Conservation (phyloP, 2,797 vertebrate genomes). For the Clamator glandarius region DNA sequence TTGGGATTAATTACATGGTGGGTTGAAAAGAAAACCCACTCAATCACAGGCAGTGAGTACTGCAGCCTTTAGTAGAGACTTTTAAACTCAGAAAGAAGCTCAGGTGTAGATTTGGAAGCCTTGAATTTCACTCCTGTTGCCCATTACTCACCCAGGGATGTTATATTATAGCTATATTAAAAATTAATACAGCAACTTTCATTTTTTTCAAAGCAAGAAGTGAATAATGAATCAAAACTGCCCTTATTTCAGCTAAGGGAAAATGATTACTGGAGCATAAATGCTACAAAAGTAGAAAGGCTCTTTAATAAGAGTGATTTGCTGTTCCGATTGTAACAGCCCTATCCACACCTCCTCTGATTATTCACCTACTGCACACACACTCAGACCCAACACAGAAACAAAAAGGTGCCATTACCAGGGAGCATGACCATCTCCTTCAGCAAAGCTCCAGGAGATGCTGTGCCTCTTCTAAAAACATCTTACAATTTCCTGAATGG, state of each 20-base stretch:
- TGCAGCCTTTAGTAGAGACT: background rate
- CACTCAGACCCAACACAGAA: background rate
- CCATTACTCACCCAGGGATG: background rate
- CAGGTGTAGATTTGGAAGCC: background rate
- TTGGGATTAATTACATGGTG: background rate
- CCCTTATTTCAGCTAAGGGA: background rate
- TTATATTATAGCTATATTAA: background rate
- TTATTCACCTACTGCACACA: background rate
- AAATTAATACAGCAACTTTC: background rate
- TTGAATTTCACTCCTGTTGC: background rate
- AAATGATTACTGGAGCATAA: background rate
- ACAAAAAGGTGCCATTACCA: background rate
- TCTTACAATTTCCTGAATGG: background rate
- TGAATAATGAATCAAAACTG: background rate
- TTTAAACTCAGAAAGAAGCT: background rate
- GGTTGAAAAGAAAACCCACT: background rate
- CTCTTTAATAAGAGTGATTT: constrained; percentile 4
- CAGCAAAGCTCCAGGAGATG: background rate
- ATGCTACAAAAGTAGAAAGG: background rate
- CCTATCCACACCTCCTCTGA: background rate
- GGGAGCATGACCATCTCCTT: background rate
- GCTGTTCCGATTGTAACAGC: background rate
- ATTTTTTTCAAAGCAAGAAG: background rate
- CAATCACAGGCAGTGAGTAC: background rate
- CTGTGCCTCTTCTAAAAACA: background rate